Evolutionary conservation across 2,888 invertebrate genomes (phyloP).

Genomic region (Scaptomyza cyrtandrae): DNA sequence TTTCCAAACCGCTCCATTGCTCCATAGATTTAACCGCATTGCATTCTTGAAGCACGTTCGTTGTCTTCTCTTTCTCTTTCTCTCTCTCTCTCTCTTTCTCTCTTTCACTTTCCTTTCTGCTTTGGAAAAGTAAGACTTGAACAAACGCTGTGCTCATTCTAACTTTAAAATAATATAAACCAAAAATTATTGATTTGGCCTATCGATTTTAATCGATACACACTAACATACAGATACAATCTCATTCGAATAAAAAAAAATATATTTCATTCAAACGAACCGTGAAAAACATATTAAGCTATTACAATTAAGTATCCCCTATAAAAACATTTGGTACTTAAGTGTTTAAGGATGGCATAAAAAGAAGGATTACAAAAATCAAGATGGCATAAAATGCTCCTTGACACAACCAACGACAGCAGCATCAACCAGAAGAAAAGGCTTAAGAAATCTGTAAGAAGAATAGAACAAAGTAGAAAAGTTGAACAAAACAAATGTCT

Average conservation of each 20-base stretch:
- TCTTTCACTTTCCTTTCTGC: too few species aligned
- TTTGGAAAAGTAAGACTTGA: too few species aligned
- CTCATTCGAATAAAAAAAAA: too few species aligned
- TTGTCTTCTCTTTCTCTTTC: not conserved
- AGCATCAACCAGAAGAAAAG: not conserved
- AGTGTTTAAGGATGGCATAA: not conserved
- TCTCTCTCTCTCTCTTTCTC: not conserved
- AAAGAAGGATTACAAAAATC: not conserved
- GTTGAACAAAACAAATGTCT: not conserved
- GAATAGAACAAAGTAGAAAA: not conserved
- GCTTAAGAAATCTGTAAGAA: not conserved
- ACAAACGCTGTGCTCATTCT: too few species aligned
- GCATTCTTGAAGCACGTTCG: constrained; percentile 42
- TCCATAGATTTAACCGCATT: constrained; percentile 38
- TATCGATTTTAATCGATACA: too few species aligned
- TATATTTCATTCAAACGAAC: too few species aligned
- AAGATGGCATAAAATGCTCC: not conserved
- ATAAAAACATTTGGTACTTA: not conserved
- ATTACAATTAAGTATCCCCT: too few species aligned
- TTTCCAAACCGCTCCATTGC: constrained; percentile 30
- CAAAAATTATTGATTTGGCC: too few species aligned
- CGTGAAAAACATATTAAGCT: too few species aligned
- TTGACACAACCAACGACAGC: not conserved
- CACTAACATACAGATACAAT: too few species aligned
- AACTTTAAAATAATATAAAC: too few species aligned